Base-by-base conservation (phyloP, 2,888 invertebrate species). In the Thecophora atra region DNA sequence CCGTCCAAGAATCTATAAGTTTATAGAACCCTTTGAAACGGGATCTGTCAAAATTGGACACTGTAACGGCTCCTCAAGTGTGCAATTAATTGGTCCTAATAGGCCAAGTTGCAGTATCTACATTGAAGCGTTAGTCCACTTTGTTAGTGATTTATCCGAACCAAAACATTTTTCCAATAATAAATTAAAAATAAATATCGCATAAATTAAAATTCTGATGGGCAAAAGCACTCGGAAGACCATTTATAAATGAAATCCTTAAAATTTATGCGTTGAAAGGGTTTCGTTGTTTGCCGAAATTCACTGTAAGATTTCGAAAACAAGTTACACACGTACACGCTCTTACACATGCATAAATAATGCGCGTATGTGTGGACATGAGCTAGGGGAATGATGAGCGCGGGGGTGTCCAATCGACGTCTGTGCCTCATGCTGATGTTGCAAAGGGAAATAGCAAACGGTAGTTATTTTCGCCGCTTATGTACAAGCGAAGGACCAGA, bases 281-380 rank as follows among this genome's bases (percentile, higher is more conserved):
- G 42, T 68, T 56, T 68, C 28, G 42, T 21, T 37, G 24, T 54
- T 19, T 54, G 42, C 42, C 19, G 56, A 68, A 54, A 30, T 52
- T 68, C 56, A 68, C 42, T 68, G 56, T 30, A 54, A 68, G 37
- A 68, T 68, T 37, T 68, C 56, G 24, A 28, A 56, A 67, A 67
- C 51, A 28, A 51, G 65, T 47, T 42, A n/a, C 26, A 65, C 65
- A 51, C 24, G n/a, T 28, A 51, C 47, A 65, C 15, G 21, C 54
- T 37, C 19, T 21, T 17, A 37, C 54, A 30, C 21, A 42, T 58
- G 8, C 67, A 68, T 68, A 58, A 68, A 42, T 68, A 68, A 68
- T 56, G 21, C 11, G n/a, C 21, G 54, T 21, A 19, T 21, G 54
- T 54, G 54, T 19, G 2, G 17, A 21, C 8, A n/a, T 37, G n/a